Evolutionary conservation across 2,113 vertebrate species (phyloP), one percentile per base, ranked within the genome.

Genomic region (Nibea albiflora): DNA sequence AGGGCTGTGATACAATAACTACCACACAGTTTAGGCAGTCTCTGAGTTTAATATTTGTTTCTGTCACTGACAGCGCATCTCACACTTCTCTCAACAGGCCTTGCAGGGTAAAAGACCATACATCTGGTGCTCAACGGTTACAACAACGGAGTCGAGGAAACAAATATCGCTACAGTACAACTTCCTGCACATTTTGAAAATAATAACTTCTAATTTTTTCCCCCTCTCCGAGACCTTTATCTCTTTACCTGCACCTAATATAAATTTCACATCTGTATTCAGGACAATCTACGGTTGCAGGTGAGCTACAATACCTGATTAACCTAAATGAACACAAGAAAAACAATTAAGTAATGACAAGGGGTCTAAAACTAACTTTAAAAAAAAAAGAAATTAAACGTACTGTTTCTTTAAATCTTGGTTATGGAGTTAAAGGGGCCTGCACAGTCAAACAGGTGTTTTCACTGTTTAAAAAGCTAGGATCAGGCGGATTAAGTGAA

Each of bases 41-140:
- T 81, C 60, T n/a, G 26, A 63, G 67, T 77, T 83, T 73, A 72
- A 73, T 78, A 42, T 5, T 1, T 53, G 64, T 62, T 72, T 71
- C 7, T 53, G 53, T 70, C 39, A 62, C 35, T n/a, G 53, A 80
- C 62, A 67, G 53, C 46, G 62, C 31, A 17, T 11, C 52, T 71
- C 66, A 72, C 71, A 53, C 47, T 20, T 62, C 26, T 68, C 52
- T 74, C 15, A 60, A 66, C 20, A 49, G 42, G 42, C 61, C 69
- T 8, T 3, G 28, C 11, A 31, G 11, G 47, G 39, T 54, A 28
- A n/a, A 61, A 56, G 20, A 57, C 35, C 73, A 46, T n/a, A 24
- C 31, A 35, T n/a, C 22, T 17, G 4, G 24, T n/a, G 57, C 15
- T 57, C 72, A 53, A 22, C 12, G 11, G 66, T 46, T 19, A 67